These are phyloP conservation scores for Perdita meconis DNA, from an alignment of 2,888 invertebrate species.

Conservation along the genomic window DNA sequence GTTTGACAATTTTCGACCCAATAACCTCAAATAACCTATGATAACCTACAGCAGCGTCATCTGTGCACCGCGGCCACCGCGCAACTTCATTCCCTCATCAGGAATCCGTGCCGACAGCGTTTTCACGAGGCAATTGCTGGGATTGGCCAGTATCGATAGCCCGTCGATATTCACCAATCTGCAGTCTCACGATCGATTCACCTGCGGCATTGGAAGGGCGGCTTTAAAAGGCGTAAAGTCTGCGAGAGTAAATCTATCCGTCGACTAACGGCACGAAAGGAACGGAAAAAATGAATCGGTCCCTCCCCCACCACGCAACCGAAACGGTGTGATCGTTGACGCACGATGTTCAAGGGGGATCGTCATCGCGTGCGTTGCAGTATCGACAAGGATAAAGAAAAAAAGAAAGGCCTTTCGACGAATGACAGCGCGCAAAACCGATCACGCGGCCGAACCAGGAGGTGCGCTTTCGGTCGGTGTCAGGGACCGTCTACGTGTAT, in stretches of 20 bases:
- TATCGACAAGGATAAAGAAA: slow-evolving; percentile 46
- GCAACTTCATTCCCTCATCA: not conserved
- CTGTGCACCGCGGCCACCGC: not conserved
- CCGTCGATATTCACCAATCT: slow-evolving; percentile 22
- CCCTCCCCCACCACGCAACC: slow-evolving; percentile 11
- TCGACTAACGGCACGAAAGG: not conserved
- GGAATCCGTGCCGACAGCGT: not conserved
- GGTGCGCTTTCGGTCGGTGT: slow-evolving; percentile 51
- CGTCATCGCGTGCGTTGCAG: slow-evolving; percentile 19
- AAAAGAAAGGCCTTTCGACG: slow-evolving; percentile 42
- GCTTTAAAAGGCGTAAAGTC: not conserved
- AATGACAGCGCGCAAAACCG: slow-evolving; percentile 59
- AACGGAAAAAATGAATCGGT: slow-evolving; percentile 31
- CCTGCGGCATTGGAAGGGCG: slow-evolving; percentile 2
- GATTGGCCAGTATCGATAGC: slow-evolving; percentile 36
- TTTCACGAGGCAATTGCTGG: not conserved
- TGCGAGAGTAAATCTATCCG: not conserved
- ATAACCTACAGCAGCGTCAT: slow-evolving; percentile 14
- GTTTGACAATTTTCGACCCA: slow-evolving; percentile 33
- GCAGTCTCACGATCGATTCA: not conserved
- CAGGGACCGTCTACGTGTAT: slow-evolving; percentile 35
- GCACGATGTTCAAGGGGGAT: slow-evolving; percentile 29
- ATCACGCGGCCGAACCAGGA: slow-evolving; percentile 59
- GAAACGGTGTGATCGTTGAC: slow-evolving; percentile 39
- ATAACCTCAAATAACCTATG: too few relatives aligned